Conservation (phyloP, 2,113 vertebrate species). For the Poecile atricapillus region DNA sequence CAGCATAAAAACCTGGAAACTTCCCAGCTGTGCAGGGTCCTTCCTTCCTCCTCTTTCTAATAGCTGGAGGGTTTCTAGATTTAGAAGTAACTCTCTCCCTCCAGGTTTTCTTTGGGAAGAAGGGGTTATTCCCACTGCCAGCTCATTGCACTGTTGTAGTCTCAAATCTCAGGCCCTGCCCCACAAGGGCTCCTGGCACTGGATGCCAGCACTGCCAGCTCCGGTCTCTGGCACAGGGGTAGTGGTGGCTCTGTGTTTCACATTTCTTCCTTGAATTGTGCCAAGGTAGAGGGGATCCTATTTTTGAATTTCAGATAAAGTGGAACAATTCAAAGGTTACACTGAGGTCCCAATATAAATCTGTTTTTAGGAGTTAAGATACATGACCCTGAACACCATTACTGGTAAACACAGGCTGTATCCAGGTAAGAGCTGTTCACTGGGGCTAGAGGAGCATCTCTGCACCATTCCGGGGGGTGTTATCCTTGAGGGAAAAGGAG, state of each 20-base stretch:
- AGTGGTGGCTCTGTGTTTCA: neutral
- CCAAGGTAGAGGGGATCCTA: neutral
- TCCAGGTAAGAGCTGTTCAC: neutral
- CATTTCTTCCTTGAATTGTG: neutral
- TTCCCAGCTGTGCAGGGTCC: neutral
- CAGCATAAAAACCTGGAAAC: neutral
- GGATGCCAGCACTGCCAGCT: neutral
- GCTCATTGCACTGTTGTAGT: neutral
- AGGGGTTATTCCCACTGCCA: neutral
- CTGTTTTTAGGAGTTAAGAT: neutral
- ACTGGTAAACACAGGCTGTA: neutral
- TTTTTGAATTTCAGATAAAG: neutral
- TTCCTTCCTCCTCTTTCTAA: neutral
- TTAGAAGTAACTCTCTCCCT: neutral
- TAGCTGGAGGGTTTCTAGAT: neutral
- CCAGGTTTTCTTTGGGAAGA: neutral
- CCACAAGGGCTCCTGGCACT: neutral
- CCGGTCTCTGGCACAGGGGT: neutral
- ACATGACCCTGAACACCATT: neutral
- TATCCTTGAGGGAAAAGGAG: neutral
- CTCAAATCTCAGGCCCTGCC: neutral
- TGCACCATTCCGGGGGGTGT: neutral
- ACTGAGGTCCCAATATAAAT: neutral
- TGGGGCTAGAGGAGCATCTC: neutral
- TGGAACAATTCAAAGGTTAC: neutral